These are phyloP conservation scores for Spodoptera frugiperda DNA, from an alignment of 1,140 invertebrate species.

Conservation along the genomic window DNA sequence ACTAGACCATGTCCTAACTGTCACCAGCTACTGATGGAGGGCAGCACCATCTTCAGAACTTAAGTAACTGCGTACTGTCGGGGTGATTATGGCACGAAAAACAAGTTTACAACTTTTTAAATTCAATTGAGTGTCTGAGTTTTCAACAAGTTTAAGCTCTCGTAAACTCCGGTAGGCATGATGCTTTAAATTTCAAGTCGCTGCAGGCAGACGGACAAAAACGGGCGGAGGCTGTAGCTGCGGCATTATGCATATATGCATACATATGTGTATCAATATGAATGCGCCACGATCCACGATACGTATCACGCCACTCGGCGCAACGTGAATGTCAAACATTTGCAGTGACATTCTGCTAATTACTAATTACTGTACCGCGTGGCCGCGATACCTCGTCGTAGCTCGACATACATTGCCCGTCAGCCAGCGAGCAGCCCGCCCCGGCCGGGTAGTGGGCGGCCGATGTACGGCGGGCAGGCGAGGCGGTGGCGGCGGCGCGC, in stretches of 20 bases:
- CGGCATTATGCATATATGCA: background rate
- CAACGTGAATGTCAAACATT: constrained; percentile 51
- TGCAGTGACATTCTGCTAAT: constrained; percentile 54
- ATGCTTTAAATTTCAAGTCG: no score
- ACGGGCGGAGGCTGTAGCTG: no score
- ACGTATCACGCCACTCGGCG: constrained; percentile 45
- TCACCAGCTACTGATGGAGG: no score
- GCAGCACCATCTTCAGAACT: no score
- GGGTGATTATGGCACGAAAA: no score
- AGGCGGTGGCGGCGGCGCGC: background rate
- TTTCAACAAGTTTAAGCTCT: no score
- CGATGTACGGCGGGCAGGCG: background rate
- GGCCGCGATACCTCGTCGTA: background rate
- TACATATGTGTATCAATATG: constrained; percentile 45
- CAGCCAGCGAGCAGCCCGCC: background rate
- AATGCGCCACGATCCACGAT: constrained; percentile 42
- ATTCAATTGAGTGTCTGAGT: no score
- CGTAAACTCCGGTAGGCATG: no score
- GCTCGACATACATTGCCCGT: constrained; percentile 26
- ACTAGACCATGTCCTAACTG: no score
- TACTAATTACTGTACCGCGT: constrained; percentile 7
- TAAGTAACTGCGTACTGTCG: no score
- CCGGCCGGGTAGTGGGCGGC: background rate
- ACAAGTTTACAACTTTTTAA: no score
- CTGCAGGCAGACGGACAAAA: no score